Percentiles rank a stretch among this genome's conserved stretches.
These are phyloP conservation scores for Ahaetulla prasina DNA, from an alignment of 2,113 vertebrate genomes.

Conservation along the genomic window DNA sequence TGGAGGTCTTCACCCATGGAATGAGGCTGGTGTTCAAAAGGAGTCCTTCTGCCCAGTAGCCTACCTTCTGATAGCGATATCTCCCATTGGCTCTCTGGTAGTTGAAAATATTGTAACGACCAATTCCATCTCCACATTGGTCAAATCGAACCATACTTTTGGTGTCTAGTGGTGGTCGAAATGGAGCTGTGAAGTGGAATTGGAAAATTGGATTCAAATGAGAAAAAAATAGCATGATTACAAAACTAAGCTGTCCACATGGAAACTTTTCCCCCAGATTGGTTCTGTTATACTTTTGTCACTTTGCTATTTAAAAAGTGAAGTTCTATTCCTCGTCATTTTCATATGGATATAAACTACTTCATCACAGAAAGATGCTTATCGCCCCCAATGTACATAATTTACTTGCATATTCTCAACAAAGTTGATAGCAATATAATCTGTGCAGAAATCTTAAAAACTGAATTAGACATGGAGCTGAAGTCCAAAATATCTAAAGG, in stretches of 20 bases:
- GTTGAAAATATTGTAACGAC: slow-evolving; percentile 97
- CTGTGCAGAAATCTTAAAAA: neutral
- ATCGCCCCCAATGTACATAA: neutral
- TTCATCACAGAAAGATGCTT: neutral
- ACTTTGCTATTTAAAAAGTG: neutral
- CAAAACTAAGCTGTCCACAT: neutral
- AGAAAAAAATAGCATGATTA: neutral
- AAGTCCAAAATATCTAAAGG: neutral
- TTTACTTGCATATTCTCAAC: neutral
- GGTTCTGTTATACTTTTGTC: neutral
- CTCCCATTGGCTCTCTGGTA: slow-evolving; percentile 79
- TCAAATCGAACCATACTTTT: slow-evolving; percentile 86
- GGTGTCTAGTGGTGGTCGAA: slow-evolving; percentile 80
- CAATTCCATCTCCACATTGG: slow-evolving; percentile 85
- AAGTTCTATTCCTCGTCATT: neutral
- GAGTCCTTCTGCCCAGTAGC: slow-evolving; percentile 93
- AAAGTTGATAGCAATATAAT: neutral
- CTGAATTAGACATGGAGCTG: neutral
- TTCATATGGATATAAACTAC: neutral
- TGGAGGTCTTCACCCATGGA: slow-evolving; percentile 74
- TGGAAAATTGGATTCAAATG: slow-evolving; percentile 17
- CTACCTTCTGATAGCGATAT: slow-evolving; percentile 88
- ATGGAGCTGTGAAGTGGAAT: slow-evolving; percentile 77
- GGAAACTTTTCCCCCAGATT: neutral
- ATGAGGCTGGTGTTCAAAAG: slow-evolving; percentile 83